phyloP scores from a whole-genome alignment of 2,888 invertebrate genomes.

The Stenurella melanura region DNA sequence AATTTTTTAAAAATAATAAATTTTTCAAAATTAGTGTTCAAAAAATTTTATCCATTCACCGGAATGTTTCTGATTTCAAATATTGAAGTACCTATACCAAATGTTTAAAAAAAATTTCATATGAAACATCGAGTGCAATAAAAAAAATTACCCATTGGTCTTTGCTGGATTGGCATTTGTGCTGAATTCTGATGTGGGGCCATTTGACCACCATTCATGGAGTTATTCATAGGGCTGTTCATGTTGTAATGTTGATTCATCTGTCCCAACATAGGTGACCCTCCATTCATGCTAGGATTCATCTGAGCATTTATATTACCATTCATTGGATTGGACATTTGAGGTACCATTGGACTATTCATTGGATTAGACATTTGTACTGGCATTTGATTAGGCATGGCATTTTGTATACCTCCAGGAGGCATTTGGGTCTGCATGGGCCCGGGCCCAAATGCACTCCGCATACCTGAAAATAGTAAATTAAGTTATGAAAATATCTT shows the following conservation, averaged over 20 bases:
- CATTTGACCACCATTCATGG: constrained; percentile 68
- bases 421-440: constrained; percentile 75
- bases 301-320: constrained; percentile 74
- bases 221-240: constrained; percentile 55
- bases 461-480: constrained; percentile 45
- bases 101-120: no score
- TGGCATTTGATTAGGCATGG: constrained; percentile 68
- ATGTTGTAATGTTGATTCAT: constrained; percentile 69
- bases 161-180: constrained; percentile 63
- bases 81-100: no score
- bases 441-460: constrained; percentile 75
- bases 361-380: constrained; percentile 75
- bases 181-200: constrained; percentile 58
- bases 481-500: not conserved
- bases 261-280: constrained; percentile 74
- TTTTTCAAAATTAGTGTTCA: no score
- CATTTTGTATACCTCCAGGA: constrained; percentile 64
- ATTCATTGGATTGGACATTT: constrained; percentile 70
- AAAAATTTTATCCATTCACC: no score
- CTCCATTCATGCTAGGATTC: constrained; percentile 63
- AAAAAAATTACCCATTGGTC: constrained; percentile 62
- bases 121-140: constrained; percentile 28
- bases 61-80: no score
- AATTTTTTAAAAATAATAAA: no score
- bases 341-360: constrained; percentile 72